A percentile compares a stretch with the other conserved stretches of the same genome.
Evolutionary conservation across 1,140 invertebrate genomes (phyloP).

Genomic region (Bombyx mori): DNA sequence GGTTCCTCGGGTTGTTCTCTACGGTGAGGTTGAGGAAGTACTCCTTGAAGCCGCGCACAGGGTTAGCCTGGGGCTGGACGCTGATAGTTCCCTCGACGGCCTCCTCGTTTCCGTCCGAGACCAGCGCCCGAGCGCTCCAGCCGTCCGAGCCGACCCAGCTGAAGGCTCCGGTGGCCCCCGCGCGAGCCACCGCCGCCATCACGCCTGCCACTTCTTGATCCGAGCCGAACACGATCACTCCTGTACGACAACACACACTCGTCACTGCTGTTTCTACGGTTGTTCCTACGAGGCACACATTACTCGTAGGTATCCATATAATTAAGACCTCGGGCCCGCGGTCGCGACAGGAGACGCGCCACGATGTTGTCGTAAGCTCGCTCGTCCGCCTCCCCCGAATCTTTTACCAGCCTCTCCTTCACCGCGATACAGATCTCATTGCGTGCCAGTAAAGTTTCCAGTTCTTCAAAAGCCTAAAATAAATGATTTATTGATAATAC

Average conservation of each 20-base stretch:
- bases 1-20: constrained; percentile 89
- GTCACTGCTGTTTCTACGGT: background rate
- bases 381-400: constrained; percentile 93
- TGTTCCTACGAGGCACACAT: background rate
- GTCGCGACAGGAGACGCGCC: constrained; percentile 83
- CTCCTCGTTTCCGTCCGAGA: constrained; percentile 88
- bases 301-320: no score
- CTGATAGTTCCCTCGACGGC: constrained; percentile 92
- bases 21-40: constrained; percentile 91
- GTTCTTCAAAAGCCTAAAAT: constrained; percentile 90
- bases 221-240: constrained; percentile 95
- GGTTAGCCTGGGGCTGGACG: constrained; percentile 91
- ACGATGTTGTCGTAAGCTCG: constrained; percentile 91
- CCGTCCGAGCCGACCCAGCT: constrained; percentile 97
- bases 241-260: constrained; percentile 61
- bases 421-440: constrained; percentile 93
- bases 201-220: constrained; percentile 96
- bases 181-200: constrained; percentile 91
- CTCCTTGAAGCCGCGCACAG: constrained; percentile 88
- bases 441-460: constrained; percentile 86
- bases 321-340: constrained; percentile 84
- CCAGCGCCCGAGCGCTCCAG: constrained; percentile 88
- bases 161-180: constrained; percentile 88
- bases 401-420: constrained; percentile 94
- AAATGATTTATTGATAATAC: background rate